These are phyloP conservation scores for Sminthopsis crassicaudata DNA, from an alignment of 2,113 vertebrate genomes.

Conservation along the genomic window DNA sequence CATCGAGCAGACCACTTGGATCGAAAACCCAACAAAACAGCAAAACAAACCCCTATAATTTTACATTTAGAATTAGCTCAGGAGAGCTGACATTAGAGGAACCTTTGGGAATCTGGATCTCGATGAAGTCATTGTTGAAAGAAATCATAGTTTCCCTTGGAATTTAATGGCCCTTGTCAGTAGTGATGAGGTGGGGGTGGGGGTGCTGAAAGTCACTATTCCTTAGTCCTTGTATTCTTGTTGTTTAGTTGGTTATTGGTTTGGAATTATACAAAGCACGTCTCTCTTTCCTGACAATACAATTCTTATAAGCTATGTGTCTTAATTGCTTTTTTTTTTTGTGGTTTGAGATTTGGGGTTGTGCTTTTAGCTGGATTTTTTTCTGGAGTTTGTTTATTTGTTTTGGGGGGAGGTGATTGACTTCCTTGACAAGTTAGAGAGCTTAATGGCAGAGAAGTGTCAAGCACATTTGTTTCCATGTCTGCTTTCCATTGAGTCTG, in stretches of 20 bases:
- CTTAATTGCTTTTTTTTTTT: neutral
- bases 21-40: neutral
- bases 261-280: neutral
- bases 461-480: conserved; percentile 5
- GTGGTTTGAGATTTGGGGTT: neutral
- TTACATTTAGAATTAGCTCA: conserved; percentile 73
- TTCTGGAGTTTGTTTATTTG: neutral
- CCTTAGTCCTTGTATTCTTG: neutral
- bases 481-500: neutral
- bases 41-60: conserved; percentile 57
- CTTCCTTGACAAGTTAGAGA: neutral
- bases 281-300: neutral
- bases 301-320: neutral
- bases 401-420: neutral
- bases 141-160: conserved; percentile 23
- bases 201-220: conserved; percentile 31
- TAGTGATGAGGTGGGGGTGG: conserved; percentile 46
- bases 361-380: neutral
- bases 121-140: conserved; percentile 49
- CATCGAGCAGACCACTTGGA: neutral
- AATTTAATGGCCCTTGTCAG: conserved; percentile 60
- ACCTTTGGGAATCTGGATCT: conserved; percentile 59
- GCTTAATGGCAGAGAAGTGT: neutral
- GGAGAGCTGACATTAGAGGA: conserved; percentile 63
- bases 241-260: neutral